Base-by-base conservation (phyloP, 64 coral and sea anemone genomes). In the Pocillopora damicornis region DNA sequence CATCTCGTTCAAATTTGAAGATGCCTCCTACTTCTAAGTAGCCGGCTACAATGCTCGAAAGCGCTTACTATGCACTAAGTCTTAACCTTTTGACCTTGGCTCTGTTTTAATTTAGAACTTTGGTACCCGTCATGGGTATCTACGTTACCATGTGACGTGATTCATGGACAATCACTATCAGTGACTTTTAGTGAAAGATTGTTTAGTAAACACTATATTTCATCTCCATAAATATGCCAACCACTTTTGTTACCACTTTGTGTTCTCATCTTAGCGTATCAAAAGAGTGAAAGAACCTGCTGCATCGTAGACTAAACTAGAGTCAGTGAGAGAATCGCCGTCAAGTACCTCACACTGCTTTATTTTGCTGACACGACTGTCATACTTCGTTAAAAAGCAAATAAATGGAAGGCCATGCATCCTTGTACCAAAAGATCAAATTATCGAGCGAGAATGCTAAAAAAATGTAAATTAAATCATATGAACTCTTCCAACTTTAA, bases 61-160 rank as follows among this genome's bases (percentile, higher is more conserved):
- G 42, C 42, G 2, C 42, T 7, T 2, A 51, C 42, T 51, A 51
- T n/a, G 9, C 9, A 25, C 67, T 71, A 23, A 5, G 22, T 30
- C n/a, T 30, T 30, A 71, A 1, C 67, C n/a, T 26, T 71, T 71
- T 71, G 67, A 71, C n/a, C 67, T 71, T 11, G 67, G 5, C 11
- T 20, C 67, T 71, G 67, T 71, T 71, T 20, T 23, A n/a, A 71
- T 59, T 30, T 18, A 85, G 16, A 62, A 35, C 79, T 81, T 71
- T 26, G 81, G 81, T 85, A 85, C 81, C 81, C 81, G 81, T 58
- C n/a, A 11, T 58, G 65, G 38, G n/a, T 37, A 37, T 18, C 5
- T 22, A 85, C 71, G 22, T 72, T 73, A 36, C 38, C 65, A 85
- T 51, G 63, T 85, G 81, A 85, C 63, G 81, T 85, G 37, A 85